A percentile compares a stretch with the other conserved stretches of the same genome.
Evolutionary conservation across 1,140 invertebrate species (phyloP).

Genomic region (Tribolium madens): DNA sequence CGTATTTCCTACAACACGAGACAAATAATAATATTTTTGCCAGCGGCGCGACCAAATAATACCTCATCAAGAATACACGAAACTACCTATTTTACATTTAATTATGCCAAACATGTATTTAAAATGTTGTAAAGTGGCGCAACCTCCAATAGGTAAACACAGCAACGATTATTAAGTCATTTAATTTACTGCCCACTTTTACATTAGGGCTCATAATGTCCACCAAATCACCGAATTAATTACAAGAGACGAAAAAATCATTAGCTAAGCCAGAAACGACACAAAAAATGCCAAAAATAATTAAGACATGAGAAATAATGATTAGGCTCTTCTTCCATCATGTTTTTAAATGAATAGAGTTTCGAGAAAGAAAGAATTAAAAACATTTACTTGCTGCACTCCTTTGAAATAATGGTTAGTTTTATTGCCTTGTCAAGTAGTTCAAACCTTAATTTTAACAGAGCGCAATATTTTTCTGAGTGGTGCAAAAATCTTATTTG

Average conservation of each 20-base stretch:
- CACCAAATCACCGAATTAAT: not conserved
- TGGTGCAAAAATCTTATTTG: not conserved
- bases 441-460: no score
- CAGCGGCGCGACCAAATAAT: constrained; percentile 13
- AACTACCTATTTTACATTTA: not conserved
- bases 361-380: no score
- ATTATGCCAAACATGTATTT: not conserved
- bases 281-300: not conserved
- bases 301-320: not conserved
- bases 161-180: not conserved
- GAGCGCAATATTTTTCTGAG: no score
- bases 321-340: not conserved
- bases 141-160: not conserved
- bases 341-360: no score
- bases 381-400: no score
- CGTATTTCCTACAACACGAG: constrained; percentile 41
- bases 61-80: constrained; percentile 2
- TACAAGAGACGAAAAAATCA: not conserved
- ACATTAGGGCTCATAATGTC: not conserved
- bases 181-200: not conserved
- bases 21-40: constrained; percentile 36
- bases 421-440: no score
- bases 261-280: not conserved
- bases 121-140: not conserved
- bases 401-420: no score